These are phyloP conservation scores for Urocitellus parryii DNA, from an alignment of 2,113 vertebrate genomes.

Conservation along the genomic window DNA sequence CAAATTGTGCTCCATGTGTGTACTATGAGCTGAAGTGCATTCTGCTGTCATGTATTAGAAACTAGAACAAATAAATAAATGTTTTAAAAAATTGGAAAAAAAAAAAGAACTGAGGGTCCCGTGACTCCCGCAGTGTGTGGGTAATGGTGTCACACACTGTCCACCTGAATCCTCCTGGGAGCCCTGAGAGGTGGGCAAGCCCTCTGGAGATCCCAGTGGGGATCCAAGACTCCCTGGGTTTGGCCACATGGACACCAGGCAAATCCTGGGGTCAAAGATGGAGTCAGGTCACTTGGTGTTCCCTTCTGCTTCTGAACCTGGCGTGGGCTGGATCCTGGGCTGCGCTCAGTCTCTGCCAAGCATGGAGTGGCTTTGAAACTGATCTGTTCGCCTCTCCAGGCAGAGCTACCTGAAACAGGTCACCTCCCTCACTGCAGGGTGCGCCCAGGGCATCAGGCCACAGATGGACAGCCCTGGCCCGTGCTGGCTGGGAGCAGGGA, in stretches of 20 bases:
- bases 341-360: not conserved
- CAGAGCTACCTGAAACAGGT: not conserved
- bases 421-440: not conserved
- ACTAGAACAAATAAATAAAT: no score
- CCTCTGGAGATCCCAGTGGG: not conserved
- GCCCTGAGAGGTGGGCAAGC: not conserved
- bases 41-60: no score
- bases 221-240: not conserved
- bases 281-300: not conserved
- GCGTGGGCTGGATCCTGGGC: no score
- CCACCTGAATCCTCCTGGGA: not conserved
- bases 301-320: not conserved
- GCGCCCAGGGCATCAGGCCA: not conserved
- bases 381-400: not conserved
- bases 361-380: not conserved
- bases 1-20: no score
- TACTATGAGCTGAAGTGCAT: no score
- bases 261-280: not conserved
- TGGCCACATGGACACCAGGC: not conserved
- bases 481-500: fast-evolving
- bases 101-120: no score
- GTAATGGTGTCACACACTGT: no score
- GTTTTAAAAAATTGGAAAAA: no score
- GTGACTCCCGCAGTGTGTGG: not conserved
- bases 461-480: not conserved